A percentile compares a stretch with the other conserved stretches of the same genome.
phyloP scores from a whole-genome alignment of 2,888 invertebrate species.

The Augiades crinisus region DNA sequence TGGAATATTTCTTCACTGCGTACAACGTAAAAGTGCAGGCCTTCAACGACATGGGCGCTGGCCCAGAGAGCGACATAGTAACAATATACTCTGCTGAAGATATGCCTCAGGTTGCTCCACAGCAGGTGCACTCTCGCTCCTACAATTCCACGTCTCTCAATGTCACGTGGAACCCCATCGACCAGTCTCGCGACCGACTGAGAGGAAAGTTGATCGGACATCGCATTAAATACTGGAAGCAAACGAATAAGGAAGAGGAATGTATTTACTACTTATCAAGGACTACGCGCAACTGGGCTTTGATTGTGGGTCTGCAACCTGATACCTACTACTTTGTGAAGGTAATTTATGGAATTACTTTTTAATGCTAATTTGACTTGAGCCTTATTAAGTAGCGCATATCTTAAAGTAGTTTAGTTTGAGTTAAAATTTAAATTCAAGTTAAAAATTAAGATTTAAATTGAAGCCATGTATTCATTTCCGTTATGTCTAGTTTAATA shows the following conservation, averaged over 20 bases:
- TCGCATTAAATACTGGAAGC: constrained; percentile 96
- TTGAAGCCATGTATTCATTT: too few relatives aligned
- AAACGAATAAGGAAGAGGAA: constrained; percentile 87
- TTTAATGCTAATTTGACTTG: too few relatives aligned
- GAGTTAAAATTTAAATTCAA: too few relatives aligned
- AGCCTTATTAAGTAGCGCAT: too few relatives aligned
- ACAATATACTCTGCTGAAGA: constrained; percentile 94
- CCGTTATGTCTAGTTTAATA: too few relatives aligned
- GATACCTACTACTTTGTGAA: constrained; percentile 96
- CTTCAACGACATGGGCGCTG: constrained; percentile 89
- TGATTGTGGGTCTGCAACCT: constrained; percentile 95
- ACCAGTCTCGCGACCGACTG: constrained; percentile 90
- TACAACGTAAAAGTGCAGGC: constrained; percentile 94
- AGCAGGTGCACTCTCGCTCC: constrained; percentile 87
- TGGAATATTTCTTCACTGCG: constrained; percentile 89
- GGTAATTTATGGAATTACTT: constrained; percentile 71
- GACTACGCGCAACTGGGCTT: constrained; percentile 90
- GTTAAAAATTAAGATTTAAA: too few relatives aligned
- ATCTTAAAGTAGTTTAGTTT: too few relatives aligned
- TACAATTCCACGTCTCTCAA: constrained; percentile 96
- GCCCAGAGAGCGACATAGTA: constrained; percentile 89
- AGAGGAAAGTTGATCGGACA: constrained; percentile 96
- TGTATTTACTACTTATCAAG: constrained; percentile 92
- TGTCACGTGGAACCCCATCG: constrained; percentile 94
- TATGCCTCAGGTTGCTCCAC: constrained; percentile 95